Base-by-base conservation (phyloP, 1,140 invertebrate species). In the Zaprionus vittiger region DNA sequence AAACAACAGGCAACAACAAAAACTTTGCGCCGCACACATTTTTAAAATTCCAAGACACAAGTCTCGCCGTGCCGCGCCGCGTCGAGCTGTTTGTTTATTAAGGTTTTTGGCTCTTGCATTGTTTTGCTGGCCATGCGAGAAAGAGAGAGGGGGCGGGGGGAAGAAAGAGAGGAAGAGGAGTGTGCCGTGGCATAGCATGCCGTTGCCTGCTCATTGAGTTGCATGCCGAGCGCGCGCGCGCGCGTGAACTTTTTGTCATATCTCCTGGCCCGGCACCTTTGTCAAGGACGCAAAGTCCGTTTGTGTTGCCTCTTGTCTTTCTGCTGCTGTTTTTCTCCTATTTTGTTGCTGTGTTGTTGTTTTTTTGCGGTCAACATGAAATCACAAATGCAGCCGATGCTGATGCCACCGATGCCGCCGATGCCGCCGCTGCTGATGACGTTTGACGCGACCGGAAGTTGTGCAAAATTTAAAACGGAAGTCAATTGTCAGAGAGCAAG, bases 381-480 rank as follows among this genome's bases (percentile, higher is more conserved):
- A 75, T 60, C 49, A 54, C 44, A 54, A 75, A 65, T 44, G 52
- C 55, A 54, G 57, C 52, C 22, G 52, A 59, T 28, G 22, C 34
- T 22, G 54, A 60, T n/a, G 31, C 26, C 20, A 22, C 26, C 26
- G 47, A 22, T 2, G 44, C 54, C 5, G 65, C 44, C 1, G 38
- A 34, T 52, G 62, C 28, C 12, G 34, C n/a, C 12, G 54, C n/a
- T 55, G 37, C 38, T 60, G 70, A 60, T 73, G 75, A 61, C 55
- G 62, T 63, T 61, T 61, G 62, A 73, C 63, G 76, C 76, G 26
- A 71, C 69, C 85, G 85, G 85, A 90, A 85, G 76, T 77, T 85
- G 85, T 90, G 85, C 85, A 90, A 90, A 90, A 90, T 90, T 90
- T 90, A 90, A 90, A 90, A 77, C 85, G 85, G 85, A 90, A 90